Evolutionary conservation across 2,113 vertebrate genomes (phyloP), one percentile per base, ranked within the genome.

Genomic region (Seriola quinqueradiata): DNA sequence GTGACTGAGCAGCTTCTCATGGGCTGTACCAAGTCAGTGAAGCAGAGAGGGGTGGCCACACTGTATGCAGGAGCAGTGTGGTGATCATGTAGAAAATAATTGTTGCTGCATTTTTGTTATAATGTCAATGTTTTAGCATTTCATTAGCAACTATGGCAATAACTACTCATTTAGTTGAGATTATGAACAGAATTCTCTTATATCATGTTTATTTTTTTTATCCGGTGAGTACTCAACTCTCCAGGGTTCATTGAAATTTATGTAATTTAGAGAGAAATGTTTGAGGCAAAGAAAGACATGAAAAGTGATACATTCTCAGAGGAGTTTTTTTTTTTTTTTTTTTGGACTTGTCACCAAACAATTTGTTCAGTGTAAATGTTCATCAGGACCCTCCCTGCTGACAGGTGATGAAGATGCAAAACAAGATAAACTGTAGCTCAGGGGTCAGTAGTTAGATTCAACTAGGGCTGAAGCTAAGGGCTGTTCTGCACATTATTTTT

Each of bases 1-100:
- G 90, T 93, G 93, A 94, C 90, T 92, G 89, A 92, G 89, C 87
- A 78, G 90, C 92, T 92, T 93, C 91, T 86, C 91, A 79, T 87
- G 86, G 93, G 77, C 76, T 60, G 81, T 90, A 93, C 94, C 91
- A 94, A 89, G 70, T 74, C 50, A 0, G 17, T 12, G 13, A 34
- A 61, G 75, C 59, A 77, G 23, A 36, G 71, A 57, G 81, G 80
- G 87, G 87, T 79, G 78, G 48, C 19, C 42, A 25, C 12, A 10
- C 69, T 70, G 28, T 55, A 28, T 78, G 70, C 73, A 57, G 5
- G 12, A 67, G 38, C 21, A 38, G 17, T 40, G 28, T 70, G 12
- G 11, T 23, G 55, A 42, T 48, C 7, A 14, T 68, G 12, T 32
- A 42, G 38, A n/a, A 55, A 57, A 77, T 58, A 57, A 38, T 36